These are phyloP conservation scores for Andricus quercusramuli DNA, from an alignment of 2,888 invertebrate species.

Conservation along the genomic window DNA sequence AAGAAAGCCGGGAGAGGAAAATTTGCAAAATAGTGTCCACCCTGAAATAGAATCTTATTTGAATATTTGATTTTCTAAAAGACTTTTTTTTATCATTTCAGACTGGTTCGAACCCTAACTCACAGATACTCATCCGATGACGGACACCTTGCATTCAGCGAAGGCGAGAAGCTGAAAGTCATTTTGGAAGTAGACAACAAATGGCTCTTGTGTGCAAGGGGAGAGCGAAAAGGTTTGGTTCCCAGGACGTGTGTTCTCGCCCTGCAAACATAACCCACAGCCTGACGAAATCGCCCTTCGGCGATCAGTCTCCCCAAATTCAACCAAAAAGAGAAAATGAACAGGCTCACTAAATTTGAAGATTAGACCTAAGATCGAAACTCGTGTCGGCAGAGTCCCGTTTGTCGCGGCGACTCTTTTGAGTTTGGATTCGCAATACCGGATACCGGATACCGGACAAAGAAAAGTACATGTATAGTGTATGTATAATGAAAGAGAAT, in stretches of 20 bases:
- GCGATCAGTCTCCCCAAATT: background rate
- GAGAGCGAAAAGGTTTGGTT: slow-evolving; percentile 88
- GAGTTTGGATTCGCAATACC: background rate
- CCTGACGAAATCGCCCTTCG: slow-evolving; percentile 20
- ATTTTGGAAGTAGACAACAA: slow-evolving; percentile 88
- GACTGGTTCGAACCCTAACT: slow-evolving; percentile 87
- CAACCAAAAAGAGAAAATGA: slow-evolving; percentile 1
- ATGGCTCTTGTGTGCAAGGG: slow-evolving; percentile 87
- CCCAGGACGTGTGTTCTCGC: slow-evolving; percentile 84
- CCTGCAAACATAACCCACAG: slow-evolving; percentile 72
- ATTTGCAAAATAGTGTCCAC: too few species aligned
- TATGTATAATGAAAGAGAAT: slow-evolving; percentile 70
- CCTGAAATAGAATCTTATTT: too few species aligned
- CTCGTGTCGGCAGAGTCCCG: background rate
- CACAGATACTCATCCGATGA: slow-evolving; percentile 88
- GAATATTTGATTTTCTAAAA: background rate
- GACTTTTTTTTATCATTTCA: slow-evolving; percentile 67
- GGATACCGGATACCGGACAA: slow-evolving; percentile 46
- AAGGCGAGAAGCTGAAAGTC: slow-evolving; percentile 86
- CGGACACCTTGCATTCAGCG: slow-evolving; percentile 88
- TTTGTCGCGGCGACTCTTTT: background rate
- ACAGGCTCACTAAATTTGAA: background rate
- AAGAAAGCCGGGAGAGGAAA: too few species aligned
- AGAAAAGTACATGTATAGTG: slow-evolving; percentile 71
- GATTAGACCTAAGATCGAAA: background rate